A percentile compares a stretch with the other conserved stretches of the same genome.
phyloP scores from a whole-genome alignment of 53 echinoderm and acorn worm genomes.

The Holothuria scabra region DNA sequence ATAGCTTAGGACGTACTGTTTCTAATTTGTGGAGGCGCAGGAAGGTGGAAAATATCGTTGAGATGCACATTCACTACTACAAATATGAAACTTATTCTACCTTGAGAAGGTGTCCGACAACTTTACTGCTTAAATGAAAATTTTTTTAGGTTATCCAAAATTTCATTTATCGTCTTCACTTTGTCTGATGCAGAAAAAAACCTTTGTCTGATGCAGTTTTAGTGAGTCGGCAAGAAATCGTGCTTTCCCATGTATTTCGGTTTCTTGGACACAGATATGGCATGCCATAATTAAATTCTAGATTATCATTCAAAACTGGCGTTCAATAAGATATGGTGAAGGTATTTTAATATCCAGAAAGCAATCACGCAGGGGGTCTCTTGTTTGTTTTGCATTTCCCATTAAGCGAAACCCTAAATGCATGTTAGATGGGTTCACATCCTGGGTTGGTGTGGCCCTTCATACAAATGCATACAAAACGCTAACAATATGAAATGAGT shows the following conservation, averaged over 20 bases:
- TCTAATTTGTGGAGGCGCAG: not conserved
- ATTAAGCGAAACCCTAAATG: not conserved
- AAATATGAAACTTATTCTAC: not conserved
- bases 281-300: too few relatives aligned
- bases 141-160: not conserved
- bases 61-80: not conserved
- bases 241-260: too few relatives aligned
- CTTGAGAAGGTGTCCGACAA: slow-evolving; percentile 16
- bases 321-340: not conserved
- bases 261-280: too few relatives aligned
- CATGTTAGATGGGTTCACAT: not conserved
- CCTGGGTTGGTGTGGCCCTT: slow-evolving; percentile 8
- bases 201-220: too few relatives aligned
- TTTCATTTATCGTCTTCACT: too few relatives aligned
- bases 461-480: slow-evolving; percentile 28
- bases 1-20: slow-evolving; percentile 19
- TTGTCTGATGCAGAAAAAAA: too few relatives aligned
- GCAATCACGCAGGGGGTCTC: not conserved
- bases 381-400: slow-evolving; percentile 25
- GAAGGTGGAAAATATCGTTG: not conserved
- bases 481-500: slow-evolving; percentile 16
- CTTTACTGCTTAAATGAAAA: slow-evolving; percentile 5
- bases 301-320: too few relatives aligned
- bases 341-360: not conserved
- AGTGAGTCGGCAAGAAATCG: too few relatives aligned